Conservation (phyloP, 2,888 invertebrate species). For the Galerucella pusilla region DNA sequence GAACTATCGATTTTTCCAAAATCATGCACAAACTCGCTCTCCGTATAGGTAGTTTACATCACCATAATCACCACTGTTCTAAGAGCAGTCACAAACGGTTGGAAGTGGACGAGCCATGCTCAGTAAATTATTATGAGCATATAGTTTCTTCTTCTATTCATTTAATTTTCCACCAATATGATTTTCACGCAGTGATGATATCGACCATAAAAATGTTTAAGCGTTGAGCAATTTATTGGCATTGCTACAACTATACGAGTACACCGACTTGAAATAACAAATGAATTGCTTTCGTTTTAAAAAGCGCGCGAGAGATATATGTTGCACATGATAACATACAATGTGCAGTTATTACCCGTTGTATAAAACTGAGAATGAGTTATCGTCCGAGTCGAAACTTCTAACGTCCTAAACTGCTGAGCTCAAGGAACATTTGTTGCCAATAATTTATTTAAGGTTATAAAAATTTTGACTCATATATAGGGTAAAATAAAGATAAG, state of each 20-base stretch:
- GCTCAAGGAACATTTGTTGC: conserved; percentile 29
- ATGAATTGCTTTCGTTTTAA: neutral
- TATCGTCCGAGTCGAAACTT: conserved; percentile 20
- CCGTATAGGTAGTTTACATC: too few relatives aligned
- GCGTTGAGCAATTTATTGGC: neutral
- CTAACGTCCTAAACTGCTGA: conserved; percentile 29
- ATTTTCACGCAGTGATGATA: too few relatives aligned
- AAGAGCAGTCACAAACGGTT: too few relatives aligned
- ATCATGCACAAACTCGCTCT: too few relatives aligned
- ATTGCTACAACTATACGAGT: neutral
- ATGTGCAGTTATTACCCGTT: conserved; percentile 25
- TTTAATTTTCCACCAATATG: too few relatives aligned
- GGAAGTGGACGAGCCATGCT: too few relatives aligned
- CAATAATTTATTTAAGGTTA: conserved; percentile 33
- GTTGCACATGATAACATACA: conserved; percentile 25
- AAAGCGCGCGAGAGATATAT: conserved; percentile 3
- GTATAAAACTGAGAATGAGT: conserved; percentile 28
- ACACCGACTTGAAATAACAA: conserved; percentile 1
- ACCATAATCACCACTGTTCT: too few relatives aligned
- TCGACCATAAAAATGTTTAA: neutral
- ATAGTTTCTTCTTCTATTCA: too few relatives aligned
- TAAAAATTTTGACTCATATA: conserved; percentile 31
- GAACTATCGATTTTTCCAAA: too few relatives aligned
- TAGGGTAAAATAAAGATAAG: conserved; percentile 24
- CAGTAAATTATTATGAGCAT: too few relatives aligned